These are phyloP conservation scores for Characodon lateralis DNA, from an alignment of 2,797 vertebrate species.

Conservation along the genomic window DNA sequence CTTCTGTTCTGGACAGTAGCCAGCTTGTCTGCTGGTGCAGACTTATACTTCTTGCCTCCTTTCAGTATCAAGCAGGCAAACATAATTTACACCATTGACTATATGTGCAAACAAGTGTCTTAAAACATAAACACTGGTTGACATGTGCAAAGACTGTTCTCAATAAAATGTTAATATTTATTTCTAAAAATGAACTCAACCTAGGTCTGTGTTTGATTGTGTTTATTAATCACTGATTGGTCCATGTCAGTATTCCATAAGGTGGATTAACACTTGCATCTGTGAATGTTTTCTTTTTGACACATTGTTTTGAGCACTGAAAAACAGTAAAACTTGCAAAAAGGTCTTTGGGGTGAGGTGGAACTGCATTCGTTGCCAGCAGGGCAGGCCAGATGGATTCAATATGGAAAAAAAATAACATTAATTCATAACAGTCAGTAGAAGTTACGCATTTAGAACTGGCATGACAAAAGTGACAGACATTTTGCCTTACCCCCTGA, in stretches of 20 bases:
- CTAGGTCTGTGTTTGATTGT: constrained; percentile 29
- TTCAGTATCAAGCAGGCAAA: constrained; percentile 32
- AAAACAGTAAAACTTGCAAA: constrained; percentile 33
- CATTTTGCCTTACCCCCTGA: not conserved
- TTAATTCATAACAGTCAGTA: constrained; percentile 33
- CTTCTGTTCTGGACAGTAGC: constrained; percentile 70
- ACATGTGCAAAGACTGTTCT: not conserved
- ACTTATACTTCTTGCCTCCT: constrained; percentile 40
- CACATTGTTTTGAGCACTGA: constrained; percentile 45
- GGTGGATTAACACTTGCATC: constrained; percentile 13
- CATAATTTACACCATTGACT: constrained; percentile 7
- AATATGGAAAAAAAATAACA: constrained; percentile 3
- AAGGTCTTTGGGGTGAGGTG: constrained; percentile 44
- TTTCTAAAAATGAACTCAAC: constrained; percentile 19
- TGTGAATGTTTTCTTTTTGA: constrained; percentile 23
- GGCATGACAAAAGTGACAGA: constrained; percentile 25
- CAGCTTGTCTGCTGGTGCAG: constrained; percentile 55
- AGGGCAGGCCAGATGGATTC: constrained; percentile 11
- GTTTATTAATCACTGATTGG: constrained; percentile 45
- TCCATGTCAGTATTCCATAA: constrained; percentile 29
- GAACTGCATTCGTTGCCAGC: constrained; percentile 47
- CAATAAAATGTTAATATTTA: constrained; percentile 16
- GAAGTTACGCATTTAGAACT: constrained; percentile 54
- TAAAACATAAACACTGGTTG: not conserved
- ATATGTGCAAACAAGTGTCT: constrained; percentile 20